These are phyloP conservation scores for Drosophila putrida DNA, from an alignment of 2,888 invertebrate species.

Conservation along the genomic window DNA sequence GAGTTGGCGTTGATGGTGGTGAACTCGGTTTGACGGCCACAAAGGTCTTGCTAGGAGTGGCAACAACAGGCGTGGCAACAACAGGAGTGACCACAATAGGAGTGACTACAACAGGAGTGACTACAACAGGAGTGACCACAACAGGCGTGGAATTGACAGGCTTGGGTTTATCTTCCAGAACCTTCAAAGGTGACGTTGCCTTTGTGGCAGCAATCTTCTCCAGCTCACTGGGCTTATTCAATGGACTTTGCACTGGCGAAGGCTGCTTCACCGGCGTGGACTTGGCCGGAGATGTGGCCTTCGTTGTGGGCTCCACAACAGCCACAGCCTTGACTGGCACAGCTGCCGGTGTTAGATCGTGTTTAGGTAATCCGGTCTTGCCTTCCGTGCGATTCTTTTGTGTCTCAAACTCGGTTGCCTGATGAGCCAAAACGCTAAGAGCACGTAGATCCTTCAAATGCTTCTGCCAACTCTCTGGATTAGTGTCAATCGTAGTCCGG, in stretches of 20 bases:
- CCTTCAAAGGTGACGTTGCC: constrained; percentile 19
- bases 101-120: constrained; percentile 46
- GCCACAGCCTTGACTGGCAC: constrained; percentile 57
- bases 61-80: constrained; percentile 40
- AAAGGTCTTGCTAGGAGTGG: constrained; percentile 55
- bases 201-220: constrained; percentile 63
- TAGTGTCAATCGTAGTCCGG: constrained; percentile 78
- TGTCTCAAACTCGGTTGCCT: constrained; percentile 84
- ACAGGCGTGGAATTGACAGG: constrained; percentile 27
- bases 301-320: constrained; percentile 60
- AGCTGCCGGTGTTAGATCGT: constrained; percentile 65
- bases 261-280: constrained; percentile 23
- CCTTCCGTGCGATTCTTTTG: constrained; percentile 83
- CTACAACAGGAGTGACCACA: constrained; percentile 45
- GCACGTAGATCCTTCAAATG: constrained; percentile 83
- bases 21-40: constrained; percentile 61
- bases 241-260: constrained; percentile 10
- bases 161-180: constrained; percentile 42
- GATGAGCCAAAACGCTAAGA: constrained; percentile 83
- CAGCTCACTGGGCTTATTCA: constrained; percentile 49
- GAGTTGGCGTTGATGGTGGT: constrained; percentile 36
- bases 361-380: constrained; percentile 79
- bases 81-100: constrained; percentile 20
- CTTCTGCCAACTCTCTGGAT: constrained; percentile 82
- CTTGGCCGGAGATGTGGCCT: constrained; percentile 56